phyloP scores from a whole-genome alignment of 2,113 vertebrate species.

The Motacilla alba region DNA sequence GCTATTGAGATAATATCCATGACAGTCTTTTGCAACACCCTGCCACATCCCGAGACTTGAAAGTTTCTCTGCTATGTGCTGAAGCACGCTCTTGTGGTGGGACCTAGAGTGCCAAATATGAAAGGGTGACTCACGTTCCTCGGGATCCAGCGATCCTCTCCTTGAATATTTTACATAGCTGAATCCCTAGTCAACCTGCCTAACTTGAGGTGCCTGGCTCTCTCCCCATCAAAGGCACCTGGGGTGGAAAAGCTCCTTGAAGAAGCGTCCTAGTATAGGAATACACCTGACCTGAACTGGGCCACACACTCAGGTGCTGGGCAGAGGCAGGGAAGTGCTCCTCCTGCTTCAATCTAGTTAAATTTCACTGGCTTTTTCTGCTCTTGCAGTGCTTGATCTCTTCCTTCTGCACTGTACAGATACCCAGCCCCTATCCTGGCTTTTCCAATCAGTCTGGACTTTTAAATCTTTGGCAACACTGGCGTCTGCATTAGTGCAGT shows the following conservation, averaged over 20 bases:
- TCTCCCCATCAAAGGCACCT: background rate
- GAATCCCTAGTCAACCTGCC: background rate
- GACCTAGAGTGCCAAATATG: conserved; percentile 29
- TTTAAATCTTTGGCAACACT: background rate
- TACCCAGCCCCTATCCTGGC: background rate
- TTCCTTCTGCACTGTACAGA: background rate
- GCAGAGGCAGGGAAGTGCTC: background rate
- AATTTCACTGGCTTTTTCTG: background rate
- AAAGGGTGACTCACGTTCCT: background rate
- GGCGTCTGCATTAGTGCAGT: background rate
- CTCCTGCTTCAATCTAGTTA: background rate
- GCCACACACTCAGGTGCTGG: background rate
- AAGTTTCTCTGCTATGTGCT: conserved; percentile 61
- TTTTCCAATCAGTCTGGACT: background rate
- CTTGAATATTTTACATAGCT: conserved; percentile 51
- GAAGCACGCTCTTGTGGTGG: conserved; percentile 45
- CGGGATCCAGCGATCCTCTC: background rate
- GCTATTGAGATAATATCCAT: conserved; percentile 24
- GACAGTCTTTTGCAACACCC: conserved; percentile 41
- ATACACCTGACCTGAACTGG: background rate
- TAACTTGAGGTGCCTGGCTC: background rate
- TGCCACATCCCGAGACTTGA: conserved; percentile 40
- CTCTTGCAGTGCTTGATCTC: background rate
- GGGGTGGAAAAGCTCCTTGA: background rate
- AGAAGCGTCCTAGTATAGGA: background rate